Evolutionary conservation across 2,113 vertebrate genomes (phyloP), one percentile per base, ranked within the genome.

Genomic region (Peucedramus taeniatus): DNA sequence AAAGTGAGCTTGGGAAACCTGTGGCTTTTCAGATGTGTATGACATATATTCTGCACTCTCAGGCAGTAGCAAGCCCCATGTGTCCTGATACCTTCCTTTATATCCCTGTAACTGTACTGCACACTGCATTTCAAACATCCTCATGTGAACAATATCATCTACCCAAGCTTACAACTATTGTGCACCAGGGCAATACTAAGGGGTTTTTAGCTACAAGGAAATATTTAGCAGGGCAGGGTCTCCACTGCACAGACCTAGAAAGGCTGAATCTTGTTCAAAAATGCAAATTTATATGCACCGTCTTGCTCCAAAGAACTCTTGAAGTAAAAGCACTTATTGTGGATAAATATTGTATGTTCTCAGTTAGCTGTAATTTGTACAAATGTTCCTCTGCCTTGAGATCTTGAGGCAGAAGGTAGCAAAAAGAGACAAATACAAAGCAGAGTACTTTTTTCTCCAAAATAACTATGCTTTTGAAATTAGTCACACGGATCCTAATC

Each of bases 101-200:
- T 26, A 22, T 16, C 45, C 24, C 57, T 72, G 28, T 56, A 51
- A 49, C 10, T 28, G 11, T 22, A 17, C 27, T 21, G 27, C 22
- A 51, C 8, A 1, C 15, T 42, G 65, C 11, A 26, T 51, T 76
- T 68, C 70, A 56, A 64, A 57, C 20, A 6, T 13, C 44, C 28
- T 31, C 19, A 2, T 27, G 10, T 49, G 57, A 90, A 83, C 0
- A 0, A 24, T 28, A 42, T 5, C 11, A 0, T 18, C 82, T 39
- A 42, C 35, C 23, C 20, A 33, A 3, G 14, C 27, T 65, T 40
- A 56, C 6, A 3, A 11, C 0, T 0, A 20, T 1, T 5, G 23
- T 83, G 57, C 28, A 79, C 26, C 35, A 54, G 30, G 37, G 16
- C 2, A 2, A 50, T 6, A 1, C 23, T 23, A 9, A 57, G 30